phyloP scores from a whole-genome alignment of 30 jellyfish, hydroid and myxozoan genomes.

The Aurelia coerulea region DNA sequence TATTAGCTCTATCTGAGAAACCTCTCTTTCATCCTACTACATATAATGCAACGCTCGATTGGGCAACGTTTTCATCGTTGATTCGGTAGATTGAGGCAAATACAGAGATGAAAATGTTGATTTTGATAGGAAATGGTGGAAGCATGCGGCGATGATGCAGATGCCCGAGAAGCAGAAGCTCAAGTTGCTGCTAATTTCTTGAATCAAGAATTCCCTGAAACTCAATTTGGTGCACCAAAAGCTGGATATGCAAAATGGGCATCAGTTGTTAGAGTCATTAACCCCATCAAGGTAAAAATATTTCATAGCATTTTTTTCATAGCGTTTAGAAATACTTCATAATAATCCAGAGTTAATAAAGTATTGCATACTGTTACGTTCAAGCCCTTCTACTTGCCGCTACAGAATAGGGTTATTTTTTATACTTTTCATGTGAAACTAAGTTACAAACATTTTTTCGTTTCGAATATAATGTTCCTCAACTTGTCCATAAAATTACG shows the following conservation, averaged over 20 bases:
- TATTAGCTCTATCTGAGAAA: constrained; percentile 20
- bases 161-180: constrained; percentile 93
- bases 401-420: no score
- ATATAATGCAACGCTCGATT: no score
- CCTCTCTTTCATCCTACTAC: background rate
- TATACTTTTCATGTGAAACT: no score
- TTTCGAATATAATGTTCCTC: no score
- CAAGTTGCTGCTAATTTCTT: constrained; percentile 94
- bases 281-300: constrained; percentile 79
- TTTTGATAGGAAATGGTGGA: constrained; percentile 94
- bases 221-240: constrained; percentile 94
- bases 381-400: no score
- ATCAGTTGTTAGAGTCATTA: constrained; percentile 85
- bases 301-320: background rate
- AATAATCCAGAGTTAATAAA: no score
- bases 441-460: no score
- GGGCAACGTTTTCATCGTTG: no score
- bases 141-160: constrained; percentile 96
- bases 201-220: constrained; percentile 89
- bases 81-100: no score
- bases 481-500: no score
- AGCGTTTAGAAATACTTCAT: background rate
- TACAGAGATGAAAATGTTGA: no score
- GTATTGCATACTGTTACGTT: no score
- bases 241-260: constrained; percentile 98